Percentiles rank a stretch among this genome's conserved stretches.
Evolutionary conservation across 2,888 invertebrate genomes (phyloP).

Genomic region (Drosophila kanekoi): DNA sequence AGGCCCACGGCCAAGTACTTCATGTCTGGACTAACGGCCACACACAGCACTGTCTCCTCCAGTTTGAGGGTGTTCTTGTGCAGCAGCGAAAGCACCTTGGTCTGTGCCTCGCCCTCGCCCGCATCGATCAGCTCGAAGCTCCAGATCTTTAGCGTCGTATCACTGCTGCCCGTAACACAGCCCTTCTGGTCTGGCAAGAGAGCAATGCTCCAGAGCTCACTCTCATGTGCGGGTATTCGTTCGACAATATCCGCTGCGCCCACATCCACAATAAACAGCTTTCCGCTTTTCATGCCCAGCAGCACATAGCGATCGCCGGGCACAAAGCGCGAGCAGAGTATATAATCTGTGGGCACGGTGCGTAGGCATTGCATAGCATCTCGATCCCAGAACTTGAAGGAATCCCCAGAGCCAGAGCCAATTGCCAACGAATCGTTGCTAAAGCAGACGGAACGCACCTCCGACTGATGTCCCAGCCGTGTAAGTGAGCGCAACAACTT

Average conservation of each 20-base stretch:
- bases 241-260: conserved; percentile 93
- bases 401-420: conserved; percentile 94
- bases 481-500: conserved; percentile 88
- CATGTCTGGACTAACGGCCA: conserved; percentile 93
- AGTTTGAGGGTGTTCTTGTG: conserved; percentile 93
- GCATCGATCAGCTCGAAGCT: conserved; percentile 93
- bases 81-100: conserved; percentile 90
- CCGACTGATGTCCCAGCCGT: conserved; percentile 94
- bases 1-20: conserved; percentile 95
- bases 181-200: conserved; percentile 93
- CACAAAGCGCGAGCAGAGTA: conserved; percentile 90
- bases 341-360: conserved; percentile 89
- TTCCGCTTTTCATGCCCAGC: conserved; percentile 94
- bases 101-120: conserved; percentile 85
- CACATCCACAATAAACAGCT: conserved; percentile 93
- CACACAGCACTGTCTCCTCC: conserved; percentile 94
- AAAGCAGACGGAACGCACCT: conserved; percentile 94
- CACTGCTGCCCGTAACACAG: conserved; percentile 94
- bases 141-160: conserved; percentile 97
- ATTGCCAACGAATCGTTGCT: conserved; percentile 96
- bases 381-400: conserved; percentile 97
- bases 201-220: conserved; percentile 92
- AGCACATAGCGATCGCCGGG: conserved; percentile 96
- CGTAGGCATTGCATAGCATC: conserved; percentile 89
- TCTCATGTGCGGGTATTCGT: conserved; percentile 92